A percentile compares a stretch with the other conserved stretches of the same genome.
phyloP scores from a whole-genome alignment of 2,797 vertebrate species.

The Podarcis lilfordi region DNA sequence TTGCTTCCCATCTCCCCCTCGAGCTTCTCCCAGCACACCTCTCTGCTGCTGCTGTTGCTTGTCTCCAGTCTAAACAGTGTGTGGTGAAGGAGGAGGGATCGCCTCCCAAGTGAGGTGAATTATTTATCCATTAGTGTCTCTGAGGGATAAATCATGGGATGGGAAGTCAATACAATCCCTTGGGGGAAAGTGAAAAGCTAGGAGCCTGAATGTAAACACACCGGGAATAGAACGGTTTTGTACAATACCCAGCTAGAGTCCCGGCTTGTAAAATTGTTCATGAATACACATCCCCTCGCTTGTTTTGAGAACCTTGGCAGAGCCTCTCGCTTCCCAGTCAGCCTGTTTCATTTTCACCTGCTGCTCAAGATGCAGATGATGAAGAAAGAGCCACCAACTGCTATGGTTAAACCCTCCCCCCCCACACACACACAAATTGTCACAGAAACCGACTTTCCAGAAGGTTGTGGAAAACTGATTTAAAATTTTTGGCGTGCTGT shows the following conservation, averaged over 20 bases:
- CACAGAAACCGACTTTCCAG: too few species aligned
- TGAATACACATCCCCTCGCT: neutral
- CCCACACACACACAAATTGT: too few species aligned
- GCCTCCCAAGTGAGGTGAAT: neutral
- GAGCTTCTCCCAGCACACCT: neutral
- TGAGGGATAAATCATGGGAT: conserved; percentile 7
- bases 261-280: conserved; percentile 20
- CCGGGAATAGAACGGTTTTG: neutral
- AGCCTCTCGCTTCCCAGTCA: neutral
- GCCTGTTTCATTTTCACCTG: neutral
- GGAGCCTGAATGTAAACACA: conserved; percentile 34
- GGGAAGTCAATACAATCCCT: conserved; percentile 3
- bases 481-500: too few species aligned
- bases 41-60: neutral
- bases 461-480: too few species aligned
- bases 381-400: neutral
- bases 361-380: neutral
- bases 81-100: neutral
- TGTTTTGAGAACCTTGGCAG: neutral
- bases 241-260: neutral
- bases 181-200: neutral
- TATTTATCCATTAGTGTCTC: conserved; percentile 32
- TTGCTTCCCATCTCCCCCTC: too few species aligned
- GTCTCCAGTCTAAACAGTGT: neutral
- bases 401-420: too few species aligned